phyloP scores from a whole-genome alignment of 2,888 invertebrate genomes.

The Apamea sordens region DNA sequence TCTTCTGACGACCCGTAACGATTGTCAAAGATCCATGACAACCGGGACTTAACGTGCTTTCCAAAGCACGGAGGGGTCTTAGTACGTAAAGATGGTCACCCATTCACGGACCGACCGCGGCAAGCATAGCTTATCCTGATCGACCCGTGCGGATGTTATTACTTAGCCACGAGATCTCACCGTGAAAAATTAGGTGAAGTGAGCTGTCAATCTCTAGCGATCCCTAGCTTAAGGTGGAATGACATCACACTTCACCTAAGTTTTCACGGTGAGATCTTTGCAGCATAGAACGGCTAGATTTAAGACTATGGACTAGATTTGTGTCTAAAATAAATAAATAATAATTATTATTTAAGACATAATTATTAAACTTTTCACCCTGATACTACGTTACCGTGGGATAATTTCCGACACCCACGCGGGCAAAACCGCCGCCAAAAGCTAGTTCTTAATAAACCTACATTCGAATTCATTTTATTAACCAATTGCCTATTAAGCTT shows the following conservation, averaged over 20 bases:
- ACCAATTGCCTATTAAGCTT: slow-evolving; percentile 48
- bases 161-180: too few relatives aligned
- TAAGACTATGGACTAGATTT: too few relatives aligned
- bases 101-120: neutral
- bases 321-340: too few relatives aligned
- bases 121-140: too few relatives aligned
- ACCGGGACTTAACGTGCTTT: neutral
- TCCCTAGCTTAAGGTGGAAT: too few relatives aligned
- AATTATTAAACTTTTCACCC: too few relatives aligned
- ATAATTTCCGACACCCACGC: neutral
- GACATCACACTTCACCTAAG: neutral
- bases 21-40: neutral
- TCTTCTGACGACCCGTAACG: too few relatives aligned
- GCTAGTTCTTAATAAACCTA: slow-evolving; percentile 28
- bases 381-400: neutral
- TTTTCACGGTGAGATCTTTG: neutral
- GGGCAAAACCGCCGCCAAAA: neutral
- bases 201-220: neutral
- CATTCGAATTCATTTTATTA: slow-evolving; percentile 46
- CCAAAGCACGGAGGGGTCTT: too few relatives aligned
- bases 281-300: neutral
- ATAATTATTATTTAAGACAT: too few relatives aligned
- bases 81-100: neutral
- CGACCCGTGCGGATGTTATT: too few relatives aligned
- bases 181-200: neutral